These are phyloP conservation scores for Menidia beryllina DNA, from an alignment of 2,113 vertebrate species.

Conservation along the genomic window DNA sequence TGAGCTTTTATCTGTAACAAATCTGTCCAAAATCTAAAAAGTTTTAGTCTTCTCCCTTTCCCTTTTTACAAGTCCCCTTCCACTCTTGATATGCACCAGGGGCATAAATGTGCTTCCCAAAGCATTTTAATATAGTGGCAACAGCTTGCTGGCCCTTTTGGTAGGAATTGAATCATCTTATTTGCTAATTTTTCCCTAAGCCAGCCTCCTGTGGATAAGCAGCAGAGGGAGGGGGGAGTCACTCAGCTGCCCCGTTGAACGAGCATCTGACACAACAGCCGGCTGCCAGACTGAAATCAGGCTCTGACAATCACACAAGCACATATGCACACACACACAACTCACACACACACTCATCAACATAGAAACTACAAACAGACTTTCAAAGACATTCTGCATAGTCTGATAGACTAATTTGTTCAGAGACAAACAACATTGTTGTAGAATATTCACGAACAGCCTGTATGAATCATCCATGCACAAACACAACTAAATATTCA, in stretches of 20 bases:
- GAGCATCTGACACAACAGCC: constrained; percentile 66
- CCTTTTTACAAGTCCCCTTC: neutral
- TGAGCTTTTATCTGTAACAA: neutral
- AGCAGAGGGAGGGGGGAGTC: constrained; percentile 17
- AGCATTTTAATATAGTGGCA: constrained; percentile 58
- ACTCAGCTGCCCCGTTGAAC: constrained; percentile 44
- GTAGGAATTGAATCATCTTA: constrained; percentile 69
- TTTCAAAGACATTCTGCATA: neutral
- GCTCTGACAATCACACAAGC: constrained; percentile 23
- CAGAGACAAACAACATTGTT: constrained; percentile 22
- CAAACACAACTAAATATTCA: constrained; percentile 22
- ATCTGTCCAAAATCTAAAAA: neutral
- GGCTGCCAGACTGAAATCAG: constrained; percentile 45
- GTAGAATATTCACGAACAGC: constrained; percentile 42
- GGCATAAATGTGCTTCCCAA: constrained; percentile 34
- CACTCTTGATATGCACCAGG: constrained; percentile 17
- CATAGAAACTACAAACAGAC: neutral
- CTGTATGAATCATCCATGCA: constrained; percentile 32
- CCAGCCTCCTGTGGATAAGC: constrained; percentile 35
- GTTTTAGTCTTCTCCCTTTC: neutral
- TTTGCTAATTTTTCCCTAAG: constrained; percentile 45
- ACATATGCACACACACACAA: constrained; percentile 1
- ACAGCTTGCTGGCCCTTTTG: constrained; percentile 63
- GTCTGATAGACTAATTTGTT: constrained; percentile 14
- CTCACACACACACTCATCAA: neutral